Conservation (phyloP, 2,888 invertebrate species). For the Cataglyphis livida region DNA sequence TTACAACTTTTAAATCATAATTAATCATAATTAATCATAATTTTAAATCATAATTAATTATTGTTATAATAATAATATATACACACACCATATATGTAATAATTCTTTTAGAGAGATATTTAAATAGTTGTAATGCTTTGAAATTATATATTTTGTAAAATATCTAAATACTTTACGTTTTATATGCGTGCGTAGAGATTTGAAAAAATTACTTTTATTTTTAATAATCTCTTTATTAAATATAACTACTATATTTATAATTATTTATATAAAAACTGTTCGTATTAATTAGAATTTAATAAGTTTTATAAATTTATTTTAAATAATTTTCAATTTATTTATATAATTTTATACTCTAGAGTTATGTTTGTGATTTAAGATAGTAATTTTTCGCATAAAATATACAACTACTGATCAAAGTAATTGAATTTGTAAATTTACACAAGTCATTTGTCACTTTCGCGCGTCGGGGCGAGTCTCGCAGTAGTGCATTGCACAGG, state of each 20-base stretch:
- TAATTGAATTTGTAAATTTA: not conserved
- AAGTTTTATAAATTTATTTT: not conserved
- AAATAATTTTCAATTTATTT: not conserved
- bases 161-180: too few species aligned
- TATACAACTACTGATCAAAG: not conserved
- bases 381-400: slow-evolving; percentile 14
- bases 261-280: not conserved
- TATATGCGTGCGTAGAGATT: too few species aligned
- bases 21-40: too few species aligned
- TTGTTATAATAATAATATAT: not conserved
- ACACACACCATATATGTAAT: not conserved
- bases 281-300: not conserved
- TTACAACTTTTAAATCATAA: not conserved
- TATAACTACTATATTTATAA: not conserved
- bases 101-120: not conserved
- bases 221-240: not conserved
- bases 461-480: slow-evolving; percentile 8
- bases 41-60: not conserved
- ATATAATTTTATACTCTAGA: not conserved
- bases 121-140: too few species aligned
- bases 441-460: slow-evolving; percentile 16
- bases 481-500: slow-evolving; percentile 60
- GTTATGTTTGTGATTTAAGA: not conserved
- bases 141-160: too few species aligned
- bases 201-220: too few species aligned